Base-by-base conservation (phyloP, 1,140 invertebrate genomes). In the Bombus haemorrhoidalis region DNA sequence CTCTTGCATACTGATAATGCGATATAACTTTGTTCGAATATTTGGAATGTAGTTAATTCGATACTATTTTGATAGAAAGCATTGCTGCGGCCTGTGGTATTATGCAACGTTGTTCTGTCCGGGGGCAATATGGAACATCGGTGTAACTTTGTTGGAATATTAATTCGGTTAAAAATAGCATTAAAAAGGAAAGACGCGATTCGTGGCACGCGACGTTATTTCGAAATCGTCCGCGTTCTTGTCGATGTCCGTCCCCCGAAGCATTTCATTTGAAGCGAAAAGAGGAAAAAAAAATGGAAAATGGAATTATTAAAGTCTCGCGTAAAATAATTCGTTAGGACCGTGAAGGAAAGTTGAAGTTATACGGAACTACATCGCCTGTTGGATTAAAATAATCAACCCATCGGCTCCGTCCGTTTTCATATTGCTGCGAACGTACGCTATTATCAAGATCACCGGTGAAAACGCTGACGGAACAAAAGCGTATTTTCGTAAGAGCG, bases 241-340 rank as follows among this genome's bases (percentile, higher is more conserved):
- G 1, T 34, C 0, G 0, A 2, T 0, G 18, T 37, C 8, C 8
- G 9, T 69, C 1, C 1, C 1, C 8, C 0, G 10, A 10, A 5
- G 6, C 9, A 0, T 39, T 71, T 5, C 13, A 39, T 71, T 5
- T 12, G 3, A 0, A 39, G 34, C 2, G 37, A 25, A 34, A 68
- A 22, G 32, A 25, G 32, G 10, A 22, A 25, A 25, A 39, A 39
- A n/a, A n/a, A n/a, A n/a, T n/a, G n/a, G 12, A 0, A 28, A 28
- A 25, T 1, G 1, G 9, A 39, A 39, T 13, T 2, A 6, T 41
- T 12, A 25, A 13, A 72, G 12, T n/a, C 37, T 18, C 4, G 34
- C 0, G 37, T 8, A 5, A 8, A 41, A n/a, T 72, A 41, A 72
- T 72, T 41, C 12, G 12, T n/a, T 18, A 28, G 10, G 12, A 28